Evolutionary conservation across 2,888 invertebrate species (phyloP).

Genomic region (Trichopria drosophilae): DNA sequence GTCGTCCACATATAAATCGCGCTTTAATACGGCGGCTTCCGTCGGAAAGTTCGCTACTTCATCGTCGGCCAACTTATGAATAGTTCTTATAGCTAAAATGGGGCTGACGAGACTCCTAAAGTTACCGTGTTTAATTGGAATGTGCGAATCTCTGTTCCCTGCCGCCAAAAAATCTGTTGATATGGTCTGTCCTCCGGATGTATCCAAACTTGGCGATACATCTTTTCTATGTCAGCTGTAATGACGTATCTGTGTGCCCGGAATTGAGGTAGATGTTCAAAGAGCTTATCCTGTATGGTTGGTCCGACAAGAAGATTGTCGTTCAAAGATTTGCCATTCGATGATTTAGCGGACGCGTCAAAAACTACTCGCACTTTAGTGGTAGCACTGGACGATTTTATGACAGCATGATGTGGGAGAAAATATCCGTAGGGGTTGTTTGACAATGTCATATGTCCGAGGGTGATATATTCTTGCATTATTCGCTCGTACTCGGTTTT

Average conservation of each 20-base stretch:
- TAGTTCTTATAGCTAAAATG: conserved; percentile 28
- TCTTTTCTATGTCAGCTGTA: conserved; percentile 24
- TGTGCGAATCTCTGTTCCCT: too few relatives aligned
- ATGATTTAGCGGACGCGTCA: conserved; percentile 1
- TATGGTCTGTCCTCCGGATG: conserved; percentile 19
- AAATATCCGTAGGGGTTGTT: not conserved
- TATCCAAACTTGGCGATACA: conserved; percentile 14
- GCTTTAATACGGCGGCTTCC: too few relatives aligned
- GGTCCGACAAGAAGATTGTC: too few relatives aligned
- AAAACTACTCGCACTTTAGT: conserved; percentile 5
- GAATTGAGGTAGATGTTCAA: too few relatives aligned
- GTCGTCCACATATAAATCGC: too few relatives aligned
- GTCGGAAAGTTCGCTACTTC: too few relatives aligned
- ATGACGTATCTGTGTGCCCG: conserved; percentile 12
- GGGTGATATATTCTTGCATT: not conserved
- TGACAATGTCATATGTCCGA: conserved; percentile 5
- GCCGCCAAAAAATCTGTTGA: conserved; percentile 27
- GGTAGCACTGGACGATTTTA: not conserved
- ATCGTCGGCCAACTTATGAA: conserved; percentile 29
- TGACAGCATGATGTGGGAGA: conserved; percentile 1
- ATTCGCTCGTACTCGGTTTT: conserved; percentile 5
- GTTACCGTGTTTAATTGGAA: conserved; percentile 29
- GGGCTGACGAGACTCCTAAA: conserved; percentile 26
- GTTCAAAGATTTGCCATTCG: too few relatives aligned
- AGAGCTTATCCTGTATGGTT: too few relatives aligned